Base-by-base conservation (phyloP, 2,797 vertebrate species). In the Brachymystax lenok region DNA sequence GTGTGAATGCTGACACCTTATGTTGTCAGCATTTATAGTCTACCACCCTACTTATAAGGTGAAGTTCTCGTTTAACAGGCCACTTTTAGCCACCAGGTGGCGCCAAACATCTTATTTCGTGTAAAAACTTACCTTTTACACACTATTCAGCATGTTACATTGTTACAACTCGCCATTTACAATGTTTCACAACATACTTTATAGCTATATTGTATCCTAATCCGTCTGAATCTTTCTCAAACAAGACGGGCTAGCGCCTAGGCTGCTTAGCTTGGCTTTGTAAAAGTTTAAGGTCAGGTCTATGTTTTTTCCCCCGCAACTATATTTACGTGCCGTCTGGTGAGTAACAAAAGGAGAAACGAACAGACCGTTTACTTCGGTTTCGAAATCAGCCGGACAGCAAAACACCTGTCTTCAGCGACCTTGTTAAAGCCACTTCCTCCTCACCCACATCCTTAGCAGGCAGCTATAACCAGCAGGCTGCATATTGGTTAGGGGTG, bases 321-420 rank as follows among this genome's bases (percentile, higher is more conserved):
- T 67, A 27, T 66, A 16, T 13, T 13, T 10, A 40, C 8, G 35
- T 40, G 35, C 35, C 8, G 35, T 30, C 12, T 28, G 74, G n/a
- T 69, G 4, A 69, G 30, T 1, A 4, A 70, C 54, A 71, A 85
- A 89, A 81, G 77, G 56, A 84, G 82, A 86, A 86, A 78, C 35
- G 67, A 46, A 46, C 40, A 13, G 40, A 46, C 40, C 40, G 70
- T 61, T 71, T 64, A 69, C 84, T 87, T 74, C 80, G 82, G 80
- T 89, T 86, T 89, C 73, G 78, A 82, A 88, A 86, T 67, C 70
- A 82, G 61, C 81, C 74, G 88, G 85, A 84, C 86, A 86, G 79
- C 74, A 75, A 81, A 85, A 88, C 90, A 93, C 91, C 90, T 93
- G 92, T 88, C 83, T 78, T 79, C 79, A 77, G 61, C 84, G 88